Conservation (phyloP, 2,113 vertebrate species). For the Daubentonia madagascariensis region DNA sequence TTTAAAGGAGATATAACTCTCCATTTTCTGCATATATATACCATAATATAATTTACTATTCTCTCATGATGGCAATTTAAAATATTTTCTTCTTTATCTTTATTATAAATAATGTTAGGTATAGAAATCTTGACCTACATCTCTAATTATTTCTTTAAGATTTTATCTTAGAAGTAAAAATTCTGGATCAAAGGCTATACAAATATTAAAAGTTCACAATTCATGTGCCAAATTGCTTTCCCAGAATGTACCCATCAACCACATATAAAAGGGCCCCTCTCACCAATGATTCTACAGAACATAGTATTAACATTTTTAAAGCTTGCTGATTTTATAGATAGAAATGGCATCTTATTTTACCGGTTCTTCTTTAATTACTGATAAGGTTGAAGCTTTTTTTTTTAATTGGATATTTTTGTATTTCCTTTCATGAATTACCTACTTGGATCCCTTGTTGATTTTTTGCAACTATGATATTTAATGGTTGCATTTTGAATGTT, state of each 20-base stretch:
- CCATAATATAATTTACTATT: neutral
- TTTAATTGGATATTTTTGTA: neutral
- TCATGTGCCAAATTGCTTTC: neutral
- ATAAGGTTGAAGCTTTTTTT: neutral
- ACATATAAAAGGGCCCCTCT: neutral
- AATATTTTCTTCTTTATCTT: neutral
- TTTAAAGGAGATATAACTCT: neutral
- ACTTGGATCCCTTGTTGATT: neutral
- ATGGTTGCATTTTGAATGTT: neutral
- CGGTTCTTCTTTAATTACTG: neutral
- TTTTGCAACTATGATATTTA: neutral
- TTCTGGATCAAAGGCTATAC: neutral
- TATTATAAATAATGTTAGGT: neutral
- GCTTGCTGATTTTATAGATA: neutral
- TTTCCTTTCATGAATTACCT: neutral
- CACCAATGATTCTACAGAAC: neutral
- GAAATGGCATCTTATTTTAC: neutral
- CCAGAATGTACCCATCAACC: neutral
- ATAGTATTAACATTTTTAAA: neutral
- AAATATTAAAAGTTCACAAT: neutral
- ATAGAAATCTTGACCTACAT: neutral
- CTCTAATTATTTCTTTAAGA: neutral
- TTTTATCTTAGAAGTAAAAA: slow-evolving; percentile 23
- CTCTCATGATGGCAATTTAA: neutral
- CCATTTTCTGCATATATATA: neutral